phyloP scores from a whole-genome alignment of 2,797 vertebrate genomes.

The Myotis planiceps region DNA sequence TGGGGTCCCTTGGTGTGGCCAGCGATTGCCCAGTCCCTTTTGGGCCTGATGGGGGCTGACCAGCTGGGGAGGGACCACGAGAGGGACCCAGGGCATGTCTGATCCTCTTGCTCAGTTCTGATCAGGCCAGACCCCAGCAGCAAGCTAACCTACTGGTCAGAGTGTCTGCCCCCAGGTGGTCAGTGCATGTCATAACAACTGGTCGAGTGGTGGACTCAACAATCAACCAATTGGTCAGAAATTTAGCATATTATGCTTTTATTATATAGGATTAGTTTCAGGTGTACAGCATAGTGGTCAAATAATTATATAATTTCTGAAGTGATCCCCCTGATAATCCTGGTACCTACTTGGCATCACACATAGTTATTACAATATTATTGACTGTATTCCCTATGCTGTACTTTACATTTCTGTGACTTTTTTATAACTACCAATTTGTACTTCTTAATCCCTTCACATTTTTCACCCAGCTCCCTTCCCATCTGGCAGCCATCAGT shows the following conservation, averaged over 20 bases:
- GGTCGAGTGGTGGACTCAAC: too few relatives aligned
- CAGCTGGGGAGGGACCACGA: accelerated
- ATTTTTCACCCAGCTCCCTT: not conserved
- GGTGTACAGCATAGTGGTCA: not conserved
- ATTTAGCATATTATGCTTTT: too few relatives aligned
- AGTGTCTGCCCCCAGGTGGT: too few relatives aligned
- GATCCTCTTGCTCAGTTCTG: too few relatives aligned
- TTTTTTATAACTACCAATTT: not conserved
- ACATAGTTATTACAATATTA: not conserved
- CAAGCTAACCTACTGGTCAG: too few relatives aligned
- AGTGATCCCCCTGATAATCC: not conserved
- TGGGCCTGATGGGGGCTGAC: too few relatives aligned
- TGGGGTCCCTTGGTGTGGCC: too few relatives aligned
- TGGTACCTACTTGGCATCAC: not conserved
- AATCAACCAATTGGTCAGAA: too few relatives aligned
- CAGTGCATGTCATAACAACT: too few relatives aligned
- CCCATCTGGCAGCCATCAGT: not conserved
- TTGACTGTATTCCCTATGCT: not conserved
- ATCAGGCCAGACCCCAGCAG: too few relatives aligned
- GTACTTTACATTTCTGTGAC: not conserved
- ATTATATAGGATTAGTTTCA: not conserved
- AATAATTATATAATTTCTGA: not conserved
- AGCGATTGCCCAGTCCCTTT: too few relatives aligned
- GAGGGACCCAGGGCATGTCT: too few relatives aligned
- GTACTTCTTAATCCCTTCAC: not conserved